Evolutionary conservation across 37 sponge, comb jelly and placozoan species (phyloP).

Genomic region (Mnemiopsis leidyi): DNA sequence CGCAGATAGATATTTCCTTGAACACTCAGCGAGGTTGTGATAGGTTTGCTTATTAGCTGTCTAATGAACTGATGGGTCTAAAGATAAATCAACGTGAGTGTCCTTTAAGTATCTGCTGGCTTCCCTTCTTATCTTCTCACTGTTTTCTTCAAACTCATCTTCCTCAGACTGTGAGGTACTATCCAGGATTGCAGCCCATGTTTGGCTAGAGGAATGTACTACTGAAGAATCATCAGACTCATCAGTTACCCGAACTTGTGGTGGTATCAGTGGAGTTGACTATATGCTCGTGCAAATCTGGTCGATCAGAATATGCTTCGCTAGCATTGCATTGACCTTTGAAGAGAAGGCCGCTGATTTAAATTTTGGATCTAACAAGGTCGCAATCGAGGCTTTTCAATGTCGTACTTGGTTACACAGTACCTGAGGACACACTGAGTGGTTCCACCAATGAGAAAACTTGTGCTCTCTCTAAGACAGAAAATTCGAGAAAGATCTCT

Average conservation of each 20-base stretch:
- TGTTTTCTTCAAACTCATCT: not conserved
- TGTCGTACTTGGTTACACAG: too few relatives aligned
- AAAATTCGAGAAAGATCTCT: too few relatives aligned
- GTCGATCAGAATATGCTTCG: not conserved
- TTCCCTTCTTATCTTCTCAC: not conserved
- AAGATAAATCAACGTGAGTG: not conserved
- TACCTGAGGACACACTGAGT: too few relatives aligned
- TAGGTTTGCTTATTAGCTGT: not conserved
- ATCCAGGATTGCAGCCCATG: conserved; percentile 6
- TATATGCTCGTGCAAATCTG: not conserved
- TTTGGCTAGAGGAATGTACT: too few relatives aligned
- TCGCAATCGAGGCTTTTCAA: too few relatives aligned
- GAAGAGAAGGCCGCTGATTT: too few relatives aligned
- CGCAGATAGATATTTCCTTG: not conserved
- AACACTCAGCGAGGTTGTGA: not conserved
- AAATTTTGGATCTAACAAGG: too few relatives aligned
- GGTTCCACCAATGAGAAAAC: too few relatives aligned
- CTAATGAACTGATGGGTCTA: not conserved
- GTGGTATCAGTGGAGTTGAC: too few relatives aligned
- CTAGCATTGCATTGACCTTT: not conserved
- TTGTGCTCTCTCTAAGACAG: too few relatives aligned
- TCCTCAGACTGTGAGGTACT: not conserved
- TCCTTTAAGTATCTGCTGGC: not conserved
- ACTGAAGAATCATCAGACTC: too few relatives aligned
- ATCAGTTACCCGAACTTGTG: too few relatives aligned